phyloP scores from a whole-genome alignment of 2,113 vertebrate species.

The Chionodraco myersi region DNA sequence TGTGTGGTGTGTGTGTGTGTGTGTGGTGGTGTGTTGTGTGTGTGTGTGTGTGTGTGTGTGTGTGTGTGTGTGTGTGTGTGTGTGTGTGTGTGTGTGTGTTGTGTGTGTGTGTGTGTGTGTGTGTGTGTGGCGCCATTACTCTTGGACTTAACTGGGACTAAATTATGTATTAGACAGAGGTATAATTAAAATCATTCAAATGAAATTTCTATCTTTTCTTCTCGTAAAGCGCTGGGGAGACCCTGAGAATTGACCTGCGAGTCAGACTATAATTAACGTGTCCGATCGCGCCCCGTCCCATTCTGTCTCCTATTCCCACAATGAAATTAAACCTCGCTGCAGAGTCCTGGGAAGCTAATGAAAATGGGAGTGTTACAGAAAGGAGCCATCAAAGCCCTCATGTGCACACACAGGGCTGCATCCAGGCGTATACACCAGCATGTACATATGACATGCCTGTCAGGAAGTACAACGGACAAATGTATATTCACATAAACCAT shows the following conservation, averaged over 20 bases:
- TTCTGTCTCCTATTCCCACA: conserved; percentile 72
- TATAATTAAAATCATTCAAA: conserved; percentile 81
- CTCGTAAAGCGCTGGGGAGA: conserved; percentile 67
- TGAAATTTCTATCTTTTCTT: conserved; percentile 78
- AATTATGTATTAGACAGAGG: conserved; percentile 81
- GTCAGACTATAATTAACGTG: conserved; percentile 81
- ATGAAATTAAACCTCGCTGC: conserved; percentile 75
- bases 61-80: conserved; percentile 13
- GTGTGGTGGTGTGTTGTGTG: conserved; percentile 8
- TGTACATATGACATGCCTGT: not conserved
- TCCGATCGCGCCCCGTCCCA: conserved; percentile 64
- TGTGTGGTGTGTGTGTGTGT: conserved; percentile 14
- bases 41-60: conserved; percentile 13
- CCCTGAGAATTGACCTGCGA: conserved; percentile 78
- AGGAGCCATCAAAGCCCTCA: conserved; percentile 43
- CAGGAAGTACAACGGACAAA: not conserved
- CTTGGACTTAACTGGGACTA: conserved; percentile 74
- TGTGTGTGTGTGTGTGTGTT: conserved; percentile 8
- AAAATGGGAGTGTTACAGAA: conserved; percentile 62
- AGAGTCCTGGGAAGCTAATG: conserved; percentile 68
- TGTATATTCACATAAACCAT: not conserved
- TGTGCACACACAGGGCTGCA: conserved; percentile 14
- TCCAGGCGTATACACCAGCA: conserved; percentile 5
- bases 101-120: not conserved
- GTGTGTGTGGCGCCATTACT: conserved; percentile 55